phyloP scores from a whole-genome alignment of 2,113 vertebrate genomes.

The Ifrita kowaldi region DNA sequence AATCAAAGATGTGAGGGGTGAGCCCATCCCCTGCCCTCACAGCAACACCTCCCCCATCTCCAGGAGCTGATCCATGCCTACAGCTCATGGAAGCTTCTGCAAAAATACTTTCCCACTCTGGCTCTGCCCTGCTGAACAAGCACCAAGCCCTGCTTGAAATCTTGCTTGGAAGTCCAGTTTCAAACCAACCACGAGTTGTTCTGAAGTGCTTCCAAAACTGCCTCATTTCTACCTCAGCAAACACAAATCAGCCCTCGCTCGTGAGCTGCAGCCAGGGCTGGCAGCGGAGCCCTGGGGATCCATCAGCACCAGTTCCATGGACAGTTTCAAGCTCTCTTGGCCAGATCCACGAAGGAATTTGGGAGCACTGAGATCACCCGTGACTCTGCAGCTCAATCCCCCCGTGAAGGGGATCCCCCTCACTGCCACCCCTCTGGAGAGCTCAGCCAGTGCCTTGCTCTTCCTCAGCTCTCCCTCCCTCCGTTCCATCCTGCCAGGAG shows the following conservation, averaged over 20 bases:
- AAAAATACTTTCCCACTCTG: background rate
- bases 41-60: background rate
- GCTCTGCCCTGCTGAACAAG: background rate
- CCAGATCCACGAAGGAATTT: background rate
- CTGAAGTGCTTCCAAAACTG: background rate
- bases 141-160: background rate
- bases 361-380: fast-evolving
- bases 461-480: fast-evolving
- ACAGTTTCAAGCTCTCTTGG: background rate
- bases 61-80: fast-evolving
- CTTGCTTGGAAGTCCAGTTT: background rate
- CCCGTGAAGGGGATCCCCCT: fast-evolving
- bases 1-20: fast-evolving
- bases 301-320: background rate
- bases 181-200: background rate
- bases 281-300: background rate
- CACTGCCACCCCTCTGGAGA: background rate
- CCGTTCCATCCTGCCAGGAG: background rate
- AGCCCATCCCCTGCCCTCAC: fast-evolving
- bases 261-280: background rate
- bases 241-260: background rate
- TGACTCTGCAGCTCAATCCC: background rate
- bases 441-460: fast-evolving
- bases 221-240: background rate
- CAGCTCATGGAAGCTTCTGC: background rate